Evolutionary conservation across 2,113 vertebrate species (phyloP).

Genomic region (Eudyptes chrysolophus): DNA sequence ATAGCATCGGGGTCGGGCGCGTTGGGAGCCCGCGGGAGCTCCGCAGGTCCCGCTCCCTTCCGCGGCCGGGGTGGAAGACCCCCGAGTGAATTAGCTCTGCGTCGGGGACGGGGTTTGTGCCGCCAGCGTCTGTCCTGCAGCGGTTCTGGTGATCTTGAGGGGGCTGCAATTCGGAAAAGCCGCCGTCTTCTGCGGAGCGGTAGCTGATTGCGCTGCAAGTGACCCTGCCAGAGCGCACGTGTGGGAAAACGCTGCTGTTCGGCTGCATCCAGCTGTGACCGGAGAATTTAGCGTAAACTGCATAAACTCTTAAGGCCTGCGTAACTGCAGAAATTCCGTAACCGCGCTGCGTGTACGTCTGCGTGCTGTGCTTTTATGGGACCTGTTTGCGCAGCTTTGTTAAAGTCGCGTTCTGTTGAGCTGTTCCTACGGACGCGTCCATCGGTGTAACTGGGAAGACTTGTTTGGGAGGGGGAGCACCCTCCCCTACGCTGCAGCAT

Average conservation of each 20-base stretch:
- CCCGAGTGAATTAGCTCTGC: accelerated
- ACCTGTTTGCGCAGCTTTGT: too few relatives aligned
- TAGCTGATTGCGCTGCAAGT: accelerated
- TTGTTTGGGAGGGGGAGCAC: accelerated
- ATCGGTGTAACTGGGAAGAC: accelerated
- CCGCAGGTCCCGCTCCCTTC: accelerated
- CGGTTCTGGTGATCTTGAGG: accelerated
- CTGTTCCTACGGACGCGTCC: accelerated
- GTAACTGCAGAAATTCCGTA: accelerated
- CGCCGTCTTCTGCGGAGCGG: accelerated
- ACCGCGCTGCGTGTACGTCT: accelerated
- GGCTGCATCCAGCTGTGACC: accelerated
- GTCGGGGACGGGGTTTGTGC: accelerated
- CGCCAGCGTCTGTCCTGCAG: accelerated
- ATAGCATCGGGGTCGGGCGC: accelerated
- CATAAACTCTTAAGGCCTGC: accelerated
- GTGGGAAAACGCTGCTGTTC: too few relatives aligned
- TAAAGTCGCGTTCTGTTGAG: accelerated
- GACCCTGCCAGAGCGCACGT: accelerated
- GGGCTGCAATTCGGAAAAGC: accelerated
- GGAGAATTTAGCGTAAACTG: accelerated
- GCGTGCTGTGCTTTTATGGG: accelerated
- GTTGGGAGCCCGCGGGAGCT: accelerated
- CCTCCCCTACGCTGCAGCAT: accelerated
- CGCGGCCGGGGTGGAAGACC: neutral